Base-by-base conservation (phyloP, 2,797 vertebrate genomes). In the Threskiornis aethiopicus region DNA sequence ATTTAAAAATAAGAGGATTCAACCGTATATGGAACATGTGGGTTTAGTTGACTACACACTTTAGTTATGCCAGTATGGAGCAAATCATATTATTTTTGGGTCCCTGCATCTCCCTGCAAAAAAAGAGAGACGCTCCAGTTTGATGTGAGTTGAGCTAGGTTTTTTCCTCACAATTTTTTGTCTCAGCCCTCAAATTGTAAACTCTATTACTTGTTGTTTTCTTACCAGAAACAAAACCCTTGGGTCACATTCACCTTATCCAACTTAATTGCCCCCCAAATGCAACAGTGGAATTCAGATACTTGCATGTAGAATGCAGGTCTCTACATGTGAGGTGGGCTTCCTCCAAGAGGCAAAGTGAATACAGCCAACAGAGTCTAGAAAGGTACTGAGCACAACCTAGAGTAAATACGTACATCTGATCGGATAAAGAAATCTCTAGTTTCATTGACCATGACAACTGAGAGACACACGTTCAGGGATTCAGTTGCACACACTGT, bases 1-100 rank as follows among this genome's bases (percentile, higher is more conserved):
- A 16, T 97, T 97, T 95, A 52, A 92, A 90, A 92, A 77, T 72
- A 85, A 70, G 55, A 52, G 4, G 22, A 80, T 77, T 81, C 57
- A 77, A 12, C 41, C 4, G 0, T 55, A 71, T 35, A 31, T 19
- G 28, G 22, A 90, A 64, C 13, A 29, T 22, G 33, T 67, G 17
- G 15, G 7, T 87, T 90, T 89, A 62, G 20, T 39, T 77, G 52
- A 70, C 64, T 57, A 67, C 20, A 77, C 13, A 16, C 90, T 89
- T 94, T 59, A 83, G 10, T 80, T 57, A 64, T 44, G 28, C 20
- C 28, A 76, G 8, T 37, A 55, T 55, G 64, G 37, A 90, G 35
- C 3, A 90, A 91, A 87, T 44, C 10, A 64, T 42, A 17, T 47
- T 88, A 79, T 33, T 84, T 59, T 37, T 7, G 49, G 16, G 54